These are phyloP conservation scores for Arnoldichthys spilopterus DNA, from an alignment of 2,797 vertebrate species.

Conservation along the genomic window DNA sequence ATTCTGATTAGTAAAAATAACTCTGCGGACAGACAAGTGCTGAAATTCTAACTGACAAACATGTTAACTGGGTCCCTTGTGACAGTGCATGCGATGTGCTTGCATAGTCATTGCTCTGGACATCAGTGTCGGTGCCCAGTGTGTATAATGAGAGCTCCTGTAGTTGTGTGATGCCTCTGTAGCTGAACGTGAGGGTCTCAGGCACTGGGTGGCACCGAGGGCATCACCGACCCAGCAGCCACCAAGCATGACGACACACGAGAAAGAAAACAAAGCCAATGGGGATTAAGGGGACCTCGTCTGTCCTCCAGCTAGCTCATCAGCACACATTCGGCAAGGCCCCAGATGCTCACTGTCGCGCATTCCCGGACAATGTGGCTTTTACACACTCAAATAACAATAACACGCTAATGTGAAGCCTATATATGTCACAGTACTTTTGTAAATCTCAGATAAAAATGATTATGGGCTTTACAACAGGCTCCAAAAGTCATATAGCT, in stretches of 20 bases:
- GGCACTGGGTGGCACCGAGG: slow-evolving; percentile 69
- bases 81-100: slow-evolving; percentile 16
- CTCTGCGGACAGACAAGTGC: background rate
- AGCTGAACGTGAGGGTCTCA: slow-evolving; percentile 51
- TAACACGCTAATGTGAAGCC: slow-evolving; percentile 17
- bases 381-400: slow-evolving; percentile 45
- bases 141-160: slow-evolving; percentile 38
- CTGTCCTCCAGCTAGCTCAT: slow-evolving; percentile 26
- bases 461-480: slow-evolving; percentile 24
- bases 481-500: background rate
- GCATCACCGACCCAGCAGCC: slow-evolving; percentile 59
- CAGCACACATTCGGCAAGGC: slow-evolving; percentile 33
- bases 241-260: slow-evolving; percentile 65
- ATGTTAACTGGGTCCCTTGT: slow-evolving; percentile 37
- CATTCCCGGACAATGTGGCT: slow-evolving; percentile 41
- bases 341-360: slow-evolving; percentile 42
- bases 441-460: slow-evolving; percentile 12
- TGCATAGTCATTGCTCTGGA: slow-evolving; percentile 33
- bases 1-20: background rate
- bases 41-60: slow-evolving; percentile 27
- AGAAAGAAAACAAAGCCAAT: slow-evolving; percentile 60
- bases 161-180: slow-evolving; percentile 44
- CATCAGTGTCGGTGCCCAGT: slow-evolving; percentile 35
- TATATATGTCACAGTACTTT: slow-evolving; percentile 21
- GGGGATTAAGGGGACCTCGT: slow-evolving; percentile 51